Percentiles rank a stretch among this genome's conserved stretches.
Conservation (phyloP, 2,888 invertebrate species). For the Rotaria macrura region DNA sequence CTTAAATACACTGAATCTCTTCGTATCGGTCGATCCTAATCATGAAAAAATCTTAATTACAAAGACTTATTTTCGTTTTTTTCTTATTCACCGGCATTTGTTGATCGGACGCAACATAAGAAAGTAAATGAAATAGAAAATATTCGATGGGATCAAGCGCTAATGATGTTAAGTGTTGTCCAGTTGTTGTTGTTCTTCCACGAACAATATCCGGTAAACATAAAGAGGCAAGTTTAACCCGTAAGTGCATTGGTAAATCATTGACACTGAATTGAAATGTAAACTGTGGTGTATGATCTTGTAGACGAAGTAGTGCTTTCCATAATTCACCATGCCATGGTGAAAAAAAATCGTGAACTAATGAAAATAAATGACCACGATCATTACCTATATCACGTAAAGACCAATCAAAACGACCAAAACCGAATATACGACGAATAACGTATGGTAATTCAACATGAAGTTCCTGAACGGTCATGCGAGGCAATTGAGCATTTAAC, state of each 20-base stretch:
- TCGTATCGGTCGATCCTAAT: neutral
- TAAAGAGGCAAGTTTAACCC: neutral
- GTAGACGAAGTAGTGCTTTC: neutral
- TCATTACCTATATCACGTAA: neutral
- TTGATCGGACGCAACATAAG: neutral
- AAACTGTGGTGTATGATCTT: neutral
- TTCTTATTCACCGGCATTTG: neutral
- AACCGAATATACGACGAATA: conserved; percentile 7
- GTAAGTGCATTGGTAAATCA: conserved; percentile 1
- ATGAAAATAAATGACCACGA: neutral
- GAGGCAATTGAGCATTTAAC: neutral
- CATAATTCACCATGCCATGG: neutral
- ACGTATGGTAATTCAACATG: neutral
- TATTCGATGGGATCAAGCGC: neutral
- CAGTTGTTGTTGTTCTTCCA: neutral
- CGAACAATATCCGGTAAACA: neutral
- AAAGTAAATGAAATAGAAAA: neutral
- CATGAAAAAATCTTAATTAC: neutral
- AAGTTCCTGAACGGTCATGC: neutral
- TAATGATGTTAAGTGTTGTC: neutral
- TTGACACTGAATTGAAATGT: neutral
- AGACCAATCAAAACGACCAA: neutral
- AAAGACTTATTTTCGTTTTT: too few species aligned
- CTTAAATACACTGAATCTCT: neutral
- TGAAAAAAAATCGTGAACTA: neutral